Base-by-base conservation (phyloP, 2,888 invertebrate species). In the Diploptera punctata region DNA sequence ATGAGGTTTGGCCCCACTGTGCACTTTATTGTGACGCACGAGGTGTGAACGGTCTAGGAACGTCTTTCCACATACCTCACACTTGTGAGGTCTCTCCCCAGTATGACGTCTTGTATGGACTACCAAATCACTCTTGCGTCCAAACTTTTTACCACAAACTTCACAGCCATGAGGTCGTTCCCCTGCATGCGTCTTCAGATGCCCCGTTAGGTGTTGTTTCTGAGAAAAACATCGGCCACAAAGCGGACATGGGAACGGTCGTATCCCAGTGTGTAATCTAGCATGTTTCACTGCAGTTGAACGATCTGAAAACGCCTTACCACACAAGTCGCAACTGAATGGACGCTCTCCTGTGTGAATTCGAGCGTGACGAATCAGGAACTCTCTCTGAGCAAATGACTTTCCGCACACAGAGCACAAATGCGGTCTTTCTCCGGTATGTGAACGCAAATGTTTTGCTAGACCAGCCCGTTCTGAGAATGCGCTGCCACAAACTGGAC, bases 221-320 rank as follows among this genome's bases (percentile, higher is more conserved):
- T 85, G 86, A 9, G 85, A 79, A 78, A 88, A 88, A 1, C 81
- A 76, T n/a, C 80, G 79, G 19, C 79, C 79, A 75, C 86, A 86
- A 78, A 78, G 1, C 71, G 73, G 74, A 84, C 84, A 67, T 77
- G 33, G 75, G 76, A 80, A 18, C 69, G 76, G 73, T 78, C 79
- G 52, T 3, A 62, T n/a, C 16, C 71, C 75, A 7, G 62, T 72
- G 79, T 77, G 75, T 16, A 75, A 77, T 74, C 83, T 82, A 76
- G 79, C 81, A 79, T 88, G 88, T 65, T 86, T 85, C 79, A 86
- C 86, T 3, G 86, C 79, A 33, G 84, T 82, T 1, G 87, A 84
- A 47, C 82, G 83, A 0, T 85, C 82, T 31, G 84, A 82, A 78
- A 87, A 87, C 13, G 80, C 79, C 77, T 87, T 87, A 9, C 82